A percentile compares a stretch with the other conserved stretches of the same genome.
phyloP scores from a whole-genome alignment of 2,113 vertebrate species.

The Ariopsis seemanni region DNA sequence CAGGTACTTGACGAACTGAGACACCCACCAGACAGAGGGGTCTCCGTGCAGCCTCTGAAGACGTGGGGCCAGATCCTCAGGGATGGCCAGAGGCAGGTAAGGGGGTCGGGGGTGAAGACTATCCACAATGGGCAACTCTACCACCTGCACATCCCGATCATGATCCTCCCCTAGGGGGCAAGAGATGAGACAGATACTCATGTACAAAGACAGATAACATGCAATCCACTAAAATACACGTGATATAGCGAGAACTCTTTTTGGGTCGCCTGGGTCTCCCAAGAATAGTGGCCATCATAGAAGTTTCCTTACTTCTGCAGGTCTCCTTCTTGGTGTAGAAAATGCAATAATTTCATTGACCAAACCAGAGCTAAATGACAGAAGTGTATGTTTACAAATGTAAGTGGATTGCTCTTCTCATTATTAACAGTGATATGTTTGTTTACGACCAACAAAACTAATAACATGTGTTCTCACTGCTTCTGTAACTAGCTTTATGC shows the following conservation, averaged over 20 bases:
- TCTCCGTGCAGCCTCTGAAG: conserved; percentile 92
- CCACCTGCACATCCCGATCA: conserved; percentile 93
- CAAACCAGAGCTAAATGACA: not conserved
- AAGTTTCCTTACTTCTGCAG: not conserved
- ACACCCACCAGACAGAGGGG: conserved; percentile 99
- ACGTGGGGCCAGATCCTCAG: conserved; percentile 90
- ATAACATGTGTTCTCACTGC: not conserved
- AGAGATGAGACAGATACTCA: not conserved
- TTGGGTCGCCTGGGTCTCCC: not conserved
- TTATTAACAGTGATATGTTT: not conserved
- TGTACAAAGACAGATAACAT: not conserved
- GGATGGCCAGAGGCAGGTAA: conserved; percentile 90
- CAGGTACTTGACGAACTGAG: conserved; percentile 98
- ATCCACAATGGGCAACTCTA: conserved; percentile 97
- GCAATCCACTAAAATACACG: not conserved
- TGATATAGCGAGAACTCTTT: not conserved
- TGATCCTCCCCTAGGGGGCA: conserved; percentile 85
- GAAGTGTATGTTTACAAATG: not conserved
- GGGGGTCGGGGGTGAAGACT: conserved; percentile 95
- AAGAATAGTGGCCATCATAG: not conserved
- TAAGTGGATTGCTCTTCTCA: not conserved
- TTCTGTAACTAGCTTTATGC: not conserved
- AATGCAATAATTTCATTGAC: not conserved
- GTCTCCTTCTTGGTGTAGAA: not conserved
- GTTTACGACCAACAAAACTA: not conserved